Percentiles rank a stretch among this genome's conserved stretches.
phyloP scores from a whole-genome alignment of 2,888 invertebrate species.

The Zootermopsis nevadensis region DNA sequence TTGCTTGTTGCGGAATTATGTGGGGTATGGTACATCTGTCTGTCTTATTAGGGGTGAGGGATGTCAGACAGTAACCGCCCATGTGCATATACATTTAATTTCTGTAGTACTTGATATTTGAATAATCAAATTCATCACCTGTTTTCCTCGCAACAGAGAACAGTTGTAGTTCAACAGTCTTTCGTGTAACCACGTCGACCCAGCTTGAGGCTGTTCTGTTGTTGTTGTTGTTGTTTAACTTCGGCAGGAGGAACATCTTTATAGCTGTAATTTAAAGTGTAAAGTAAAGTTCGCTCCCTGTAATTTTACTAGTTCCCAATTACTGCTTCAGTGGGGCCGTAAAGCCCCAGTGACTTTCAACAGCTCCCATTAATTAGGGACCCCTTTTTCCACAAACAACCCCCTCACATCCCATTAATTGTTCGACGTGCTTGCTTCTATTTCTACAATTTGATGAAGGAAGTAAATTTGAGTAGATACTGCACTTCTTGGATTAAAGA shows the following conservation, averaged over 20 bases:
- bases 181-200: neutral
- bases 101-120: too few relatives aligned
- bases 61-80: too few relatives aligned
- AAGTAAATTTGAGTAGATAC: neutral
- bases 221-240: conserved; percentile 22
- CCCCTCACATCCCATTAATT: conserved; percentile 8
- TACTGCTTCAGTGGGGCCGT: neutral
- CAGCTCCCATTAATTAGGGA: conserved; percentile 27
- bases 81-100: too few relatives aligned
- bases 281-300: conserved; percentile 19
- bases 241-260: conserved; percentile 13
- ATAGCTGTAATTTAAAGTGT: conserved; percentile 32
- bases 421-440: neutral
- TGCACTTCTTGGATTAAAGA: neutral
- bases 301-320: conserved; percentile 29
- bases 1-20: too few relatives aligned
- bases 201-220: neutral
- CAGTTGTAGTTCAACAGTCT: too few relatives aligned
- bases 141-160: too few relatives aligned
- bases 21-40: too few relatives aligned
- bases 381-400: neutral
- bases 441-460: neutral
- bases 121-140: too few relatives aligned
- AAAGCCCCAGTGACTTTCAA: neutral
- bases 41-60: too few relatives aligned